Base-by-base conservation (phyloP, 2,797 vertebrate genomes). In the Gouania willdenowi region DNA sequence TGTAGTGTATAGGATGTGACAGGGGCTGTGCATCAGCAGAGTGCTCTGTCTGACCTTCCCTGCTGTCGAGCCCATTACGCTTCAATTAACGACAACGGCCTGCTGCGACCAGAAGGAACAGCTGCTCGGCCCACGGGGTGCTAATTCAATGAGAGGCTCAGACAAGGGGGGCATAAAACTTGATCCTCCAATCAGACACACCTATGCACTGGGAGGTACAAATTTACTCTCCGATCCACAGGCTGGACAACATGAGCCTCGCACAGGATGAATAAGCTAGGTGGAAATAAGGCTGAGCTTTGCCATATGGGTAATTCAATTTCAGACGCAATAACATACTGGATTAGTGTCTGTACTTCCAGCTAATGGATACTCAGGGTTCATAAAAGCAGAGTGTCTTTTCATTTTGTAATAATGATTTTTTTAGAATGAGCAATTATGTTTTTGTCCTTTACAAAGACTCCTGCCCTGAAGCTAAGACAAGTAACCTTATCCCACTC, bases 11-110 rank as follows among this genome's bases (percentile, higher is more conserved):
- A 44, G 66, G 55, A 66, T 58, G 18, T 71, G 77, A 85, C 67
- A 66, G 62, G 61, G 16, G 50, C 65, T 44, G 70, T 87, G 82
- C 84, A 90, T 88, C 82, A 89, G 73, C 73, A 67, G 39, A 76
- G 51, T 72, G 64, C 74, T 82, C 82, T 59, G 84, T 77, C 82
- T 89, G 90, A 92, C 90, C 90, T 92, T 91, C 87, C 92, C 92
- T 81, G 88, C 91, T 92, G 90, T 83, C 84, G 84, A 64, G 75
- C 80, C 85, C 87, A 92, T 95, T 93, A 94, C 83, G 86, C 86
- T 88, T 93, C 91, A 96, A 94, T 95, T 94, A 94, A 90, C 81
- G 84, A 75, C 85, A 63, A 86, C 74, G 74, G 77, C 91, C 70
- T 67, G 84, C 90, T 90, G 90, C 35, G 58, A 86, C 83, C 86